Base-by-base conservation (phyloP, 2,888 invertebrate species). In the Rhabditophanes sp. region DNA sequence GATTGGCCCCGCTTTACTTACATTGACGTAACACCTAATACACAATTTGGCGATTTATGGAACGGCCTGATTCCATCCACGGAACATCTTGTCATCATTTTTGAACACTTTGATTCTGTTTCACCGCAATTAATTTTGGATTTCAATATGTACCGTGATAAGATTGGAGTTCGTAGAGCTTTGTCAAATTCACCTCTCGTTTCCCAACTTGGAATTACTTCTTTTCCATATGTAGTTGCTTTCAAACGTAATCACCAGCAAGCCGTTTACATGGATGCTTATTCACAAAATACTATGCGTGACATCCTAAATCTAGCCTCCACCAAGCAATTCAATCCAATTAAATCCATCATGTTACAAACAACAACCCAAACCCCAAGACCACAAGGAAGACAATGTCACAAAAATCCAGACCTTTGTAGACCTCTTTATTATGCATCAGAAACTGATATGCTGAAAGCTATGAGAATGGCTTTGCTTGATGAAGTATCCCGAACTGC, bases 371-470 rank as follows among this genome's bases (percentile, higher is more conserved):
- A 8, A 26, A 16, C 11, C 26, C 26, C 8, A 26, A 26, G 26
- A 16, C 26, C 26, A 8, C 8, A 3, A 26, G 18, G 16, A 31
- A 19, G 5, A 14, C 17, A 11, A 27, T 15, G 25, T 25, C 25
- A 25, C 15, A 14, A 15, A 25, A 25, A n/a, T n/a, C n/a, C n/a
- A n/a, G n/a, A n/a, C n/a, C n/a, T n/a, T n/a, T 63, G 61, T 34
- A 44, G 47, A 4, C 44, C 50, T 16, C 37, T 56, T 45, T 62
- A 56, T 44, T 62, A 51, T 38, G 61, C 56, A 9, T 62, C 62
- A 12, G 62, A 62, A 29, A 57, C 61, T 14, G 62, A 63, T 36
- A 54, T 62, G 56, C 47, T 62, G 24, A 56, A 57, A 33, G 56
- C 62, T 11, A 50, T 60, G 54, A 33, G 46, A 11, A 44, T 44